phyloP scores from a whole-genome alignment of 2,113 vertebrate genomes.

The Daboia siamensis region DNA sequence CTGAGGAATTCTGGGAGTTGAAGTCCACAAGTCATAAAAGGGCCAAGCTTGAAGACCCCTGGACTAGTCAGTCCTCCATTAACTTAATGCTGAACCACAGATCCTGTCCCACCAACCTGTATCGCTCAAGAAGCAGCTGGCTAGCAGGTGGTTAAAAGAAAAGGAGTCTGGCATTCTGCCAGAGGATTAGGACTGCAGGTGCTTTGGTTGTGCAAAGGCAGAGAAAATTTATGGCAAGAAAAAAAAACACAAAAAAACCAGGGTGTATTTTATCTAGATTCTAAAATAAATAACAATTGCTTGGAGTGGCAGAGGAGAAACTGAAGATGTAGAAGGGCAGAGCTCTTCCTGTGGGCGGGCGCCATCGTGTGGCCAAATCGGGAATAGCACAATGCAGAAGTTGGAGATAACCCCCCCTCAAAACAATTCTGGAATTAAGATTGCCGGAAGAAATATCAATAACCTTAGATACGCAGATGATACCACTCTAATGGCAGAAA shows the following conservation, averaged over 20 bases:
- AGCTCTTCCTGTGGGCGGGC: neutral
- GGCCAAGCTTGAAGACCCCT: too few species aligned
- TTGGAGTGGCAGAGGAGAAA: neutral
- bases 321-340: neutral
- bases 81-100: neutral
- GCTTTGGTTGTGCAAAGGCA: neutral
- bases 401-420: neutral
- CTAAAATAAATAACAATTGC: neutral
- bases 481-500: too few species aligned
- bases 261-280: neutral
- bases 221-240: neutral
- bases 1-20: too few species aligned
- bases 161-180: neutral
- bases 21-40: too few species aligned
- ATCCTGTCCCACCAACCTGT: neutral
- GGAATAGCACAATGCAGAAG: neutral
- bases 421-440: too few species aligned
- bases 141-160: neutral
- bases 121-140: neutral
- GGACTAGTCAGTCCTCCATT: too few species aligned
- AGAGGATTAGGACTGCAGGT: neutral
- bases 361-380: neutral
- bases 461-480: too few species aligned
- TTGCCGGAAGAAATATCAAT: too few species aligned
- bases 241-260: neutral